Evolutionary conservation across 2,888 invertebrate species (phyloP), one percentile per base, ranked within the genome.

Genomic region (Perithous albicinctus): DNA sequence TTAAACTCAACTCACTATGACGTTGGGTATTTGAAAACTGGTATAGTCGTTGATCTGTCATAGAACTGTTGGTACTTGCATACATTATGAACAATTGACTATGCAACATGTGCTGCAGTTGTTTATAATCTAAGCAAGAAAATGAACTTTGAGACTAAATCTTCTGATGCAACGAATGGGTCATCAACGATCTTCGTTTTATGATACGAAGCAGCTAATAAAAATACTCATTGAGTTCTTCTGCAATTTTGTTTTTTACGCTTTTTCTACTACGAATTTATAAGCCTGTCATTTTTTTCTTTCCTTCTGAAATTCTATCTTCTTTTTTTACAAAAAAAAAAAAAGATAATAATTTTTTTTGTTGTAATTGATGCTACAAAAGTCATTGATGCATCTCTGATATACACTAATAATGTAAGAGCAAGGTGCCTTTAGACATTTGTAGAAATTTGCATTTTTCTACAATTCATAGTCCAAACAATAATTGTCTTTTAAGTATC

Each of bases 371-470:
- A n/a, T n/a, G n/a, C n/a, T n/a, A n/a, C n/a, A n/a, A n/a, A n/a
- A n/a, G n/a, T n/a, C n/a, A n/a, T n/a, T n/a, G n/a, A n/a, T n/a
- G n/a, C n/a, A n/a, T n/a, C n/a, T n/a, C n/a, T n/a, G n/a, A n/a
- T n/a, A n/a, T n/a, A n/a, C n/a, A n/a, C n/a, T n/a, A n/a, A n/a
- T n/a, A n/a, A n/a, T n/a, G n/a, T n/a, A n/a, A n/a, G n/a, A n/a
- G n/a, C 48, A 48, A 48, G n/a, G 41, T 41, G 10, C 41, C 5
- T 43, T 15, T 12, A 43, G 23, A 20, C 23, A n/a, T n/a, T n/a
- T n/a, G n/a, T n/a, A n/a, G n/a, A n/a, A 32, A 43, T 54, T 51
- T 51, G 32, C 23, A 35, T 67, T 32, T 15, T 38, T 64, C 26
- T 12, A 8, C 64, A 8, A 15, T 43, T 26, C 41, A 43, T 29